phyloP scores from a whole-genome alignment of 2,797 vertebrate genomes.

The Phoebastria nigripes region DNA sequence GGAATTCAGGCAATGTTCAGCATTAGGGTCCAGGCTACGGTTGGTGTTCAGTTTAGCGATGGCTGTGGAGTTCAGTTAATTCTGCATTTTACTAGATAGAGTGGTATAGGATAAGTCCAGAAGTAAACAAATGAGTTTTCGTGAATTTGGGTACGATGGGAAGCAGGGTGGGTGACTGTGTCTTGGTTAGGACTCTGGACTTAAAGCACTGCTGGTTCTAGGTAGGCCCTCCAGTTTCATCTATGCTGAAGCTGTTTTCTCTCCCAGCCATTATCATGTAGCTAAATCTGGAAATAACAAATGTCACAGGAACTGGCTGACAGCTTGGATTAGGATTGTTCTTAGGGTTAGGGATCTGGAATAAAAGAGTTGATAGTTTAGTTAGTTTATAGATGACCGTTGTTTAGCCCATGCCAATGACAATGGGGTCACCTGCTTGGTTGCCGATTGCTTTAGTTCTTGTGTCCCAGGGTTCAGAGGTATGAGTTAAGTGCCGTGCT shows the following conservation, averaged over 20 bases:
- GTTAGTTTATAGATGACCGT: background rate
- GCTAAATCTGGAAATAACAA: background rate
- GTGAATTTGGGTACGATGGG: background rate
- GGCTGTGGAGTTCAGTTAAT: background rate
- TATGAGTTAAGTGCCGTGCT: background rate
- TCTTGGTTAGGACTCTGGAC: background rate
- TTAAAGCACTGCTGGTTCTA: background rate
- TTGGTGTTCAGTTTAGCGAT: background rate
- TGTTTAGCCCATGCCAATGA: background rate
- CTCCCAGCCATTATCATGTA: background rate
- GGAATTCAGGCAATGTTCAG: background rate
- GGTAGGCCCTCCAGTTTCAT: background rate
- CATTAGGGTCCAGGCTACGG: background rate
- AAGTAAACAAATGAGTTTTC: background rate
- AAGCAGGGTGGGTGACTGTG: background rate
- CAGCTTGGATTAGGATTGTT: background rate
- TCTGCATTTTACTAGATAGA: background rate
- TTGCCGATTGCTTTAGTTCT: background rate
- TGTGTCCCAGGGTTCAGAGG: background rate
- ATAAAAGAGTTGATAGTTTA: background rate
- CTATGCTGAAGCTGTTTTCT: background rate
- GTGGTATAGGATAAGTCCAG: background rate
- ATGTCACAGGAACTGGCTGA: background rate
- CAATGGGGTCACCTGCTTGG: background rate
- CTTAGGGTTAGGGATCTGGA: background rate